A percentile compares a stretch with the other conserved stretches of the same genome.
Evolutionary conservation across 2,797 vertebrate species (phyloP).

Genomic region (Saxicola maurus): DNA sequence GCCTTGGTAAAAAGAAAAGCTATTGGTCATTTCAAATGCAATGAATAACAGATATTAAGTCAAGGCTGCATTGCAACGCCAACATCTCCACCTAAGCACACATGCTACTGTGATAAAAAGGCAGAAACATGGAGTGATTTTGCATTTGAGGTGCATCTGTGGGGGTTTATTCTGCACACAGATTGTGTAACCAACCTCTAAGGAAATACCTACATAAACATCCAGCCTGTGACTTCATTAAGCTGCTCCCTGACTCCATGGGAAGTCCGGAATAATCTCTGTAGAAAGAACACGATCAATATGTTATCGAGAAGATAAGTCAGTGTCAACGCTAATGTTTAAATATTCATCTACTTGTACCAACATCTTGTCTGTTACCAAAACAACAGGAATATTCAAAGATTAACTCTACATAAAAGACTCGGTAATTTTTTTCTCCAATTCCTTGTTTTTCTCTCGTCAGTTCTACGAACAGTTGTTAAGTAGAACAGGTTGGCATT

Average conservation of each 20-base stretch:
- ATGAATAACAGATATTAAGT: neutral
- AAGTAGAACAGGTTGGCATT: slow-evolving; percentile 66
- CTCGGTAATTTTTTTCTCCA: slow-evolving; percentile 49
- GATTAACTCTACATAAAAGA: slow-evolving; percentile 63
- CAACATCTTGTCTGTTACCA: slow-evolving; percentile 57
- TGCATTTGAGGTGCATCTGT: neutral
- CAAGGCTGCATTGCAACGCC: neutral
- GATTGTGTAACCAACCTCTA: neutral
- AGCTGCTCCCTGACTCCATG: slow-evolving; percentile 29
- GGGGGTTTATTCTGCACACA: neutral
- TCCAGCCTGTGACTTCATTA: slow-evolving; percentile 26
- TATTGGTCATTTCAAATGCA: neutral
- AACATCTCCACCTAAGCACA: neutral
- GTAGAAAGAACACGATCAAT: slow-evolving; percentile 45
- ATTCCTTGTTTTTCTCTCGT: slow-evolving; percentile 61
- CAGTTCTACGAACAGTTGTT: slow-evolving; percentile 61
- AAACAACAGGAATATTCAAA: slow-evolving; percentile 67
- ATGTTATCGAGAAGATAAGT: slow-evolving; percentile 55
- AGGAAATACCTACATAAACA: slow-evolving; percentile 5
- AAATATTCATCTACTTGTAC: slow-evolving; percentile 62
- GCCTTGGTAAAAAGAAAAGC: neutral
- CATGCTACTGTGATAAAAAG: neutral
- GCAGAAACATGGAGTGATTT: neutral
- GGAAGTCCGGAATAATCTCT: slow-evolving; percentile 43
- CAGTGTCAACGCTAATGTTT: slow-evolving; percentile 60